Evolutionary conservation across 2,113 vertebrate genomes (phyloP), one percentile per base, ranked within the genome.

Genomic region (Alectura lathami): DNA sequence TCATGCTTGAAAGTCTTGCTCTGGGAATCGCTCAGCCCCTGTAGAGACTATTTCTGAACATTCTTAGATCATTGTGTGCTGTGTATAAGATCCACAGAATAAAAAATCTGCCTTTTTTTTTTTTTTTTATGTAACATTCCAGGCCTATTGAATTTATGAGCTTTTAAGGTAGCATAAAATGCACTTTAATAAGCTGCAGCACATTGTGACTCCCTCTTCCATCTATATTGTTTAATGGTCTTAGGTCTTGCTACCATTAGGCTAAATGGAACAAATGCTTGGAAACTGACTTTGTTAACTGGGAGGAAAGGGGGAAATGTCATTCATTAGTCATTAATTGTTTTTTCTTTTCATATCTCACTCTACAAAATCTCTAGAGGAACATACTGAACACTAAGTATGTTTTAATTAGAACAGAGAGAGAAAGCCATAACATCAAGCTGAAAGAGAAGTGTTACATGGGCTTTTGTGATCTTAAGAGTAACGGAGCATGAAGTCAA

Each of bases 191-290:
- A 90, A 88, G 34, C n/a, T 86, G 48, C 50, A 78, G 36, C 36
- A 51, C 26, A 13, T 56, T 60, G 48, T 79, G 76, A 69, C 30
- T 93, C 43, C 66, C 18, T 53, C n/a, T 86, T 86, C 64, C 40
- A 42, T 68, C 50, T 83, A 5, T 60, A 45, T 36, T 66, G 77
- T 56, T 86, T 95, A 90, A 86, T 87, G 73, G 45, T 86, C 54
- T 84, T 78, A 83, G 72, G 70, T 77, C 77, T 86, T 86, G 56
- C 40, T 63, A 54, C 81, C 57, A 89, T 92, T 95, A 95, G 66
- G 70, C 62, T 86, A 76, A 89, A 96, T 83, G 53, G 74, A 93
- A 67, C 45, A 79, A 89, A 89, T 85, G 12, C 59, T 40, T 95
- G 29, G 32, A 82, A 93, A 86, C 36, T 75, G 27, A 13, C 43